Evolutionary conservation across 2,797 vertebrate genomes (phyloP).

Genomic region (Cottoperca gobio): DNA sequence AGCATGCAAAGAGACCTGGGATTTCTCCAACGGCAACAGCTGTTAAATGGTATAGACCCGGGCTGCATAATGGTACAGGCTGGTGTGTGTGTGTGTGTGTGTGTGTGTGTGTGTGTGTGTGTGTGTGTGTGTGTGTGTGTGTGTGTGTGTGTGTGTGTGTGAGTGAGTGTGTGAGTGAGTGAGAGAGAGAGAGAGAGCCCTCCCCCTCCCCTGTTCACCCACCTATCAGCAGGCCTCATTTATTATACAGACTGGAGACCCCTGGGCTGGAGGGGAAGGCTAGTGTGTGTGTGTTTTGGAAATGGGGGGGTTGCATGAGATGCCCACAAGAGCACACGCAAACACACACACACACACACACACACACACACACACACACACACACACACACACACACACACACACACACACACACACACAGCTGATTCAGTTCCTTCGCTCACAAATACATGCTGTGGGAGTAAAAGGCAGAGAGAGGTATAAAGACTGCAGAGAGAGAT

Average conservation of each 20-base stretch:
- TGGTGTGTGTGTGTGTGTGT: background rate
- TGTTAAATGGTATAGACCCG: slow-evolving; percentile 72
- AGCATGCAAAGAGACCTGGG: slow-evolving; percentile 72
- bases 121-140: slow-evolving; percentile 31
- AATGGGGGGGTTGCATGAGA: background rate
- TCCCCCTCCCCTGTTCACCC: slow-evolving; percentile 57
- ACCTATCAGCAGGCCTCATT: slow-evolving; percentile 80
- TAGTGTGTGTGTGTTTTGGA: slow-evolving; percentile 42
- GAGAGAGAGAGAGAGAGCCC: slow-evolving; percentile 10
- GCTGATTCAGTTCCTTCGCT: slow-evolving; percentile 59
- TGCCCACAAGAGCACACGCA: background rate
- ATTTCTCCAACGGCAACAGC: slow-evolving; percentile 72
- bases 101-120: slow-evolving; percentile 3
- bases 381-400: slow-evolving; percentile 34
- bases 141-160: slow-evolving; percentile 36
- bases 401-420: slow-evolving; percentile 39
- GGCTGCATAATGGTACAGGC: slow-evolving; percentile 65
- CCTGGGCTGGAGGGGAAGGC: slow-evolving; percentile 59
- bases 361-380: slow-evolving; percentile 40
- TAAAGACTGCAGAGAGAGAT: slow-evolving; percentile 2
- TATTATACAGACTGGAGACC: slow-evolving; percentile 84
- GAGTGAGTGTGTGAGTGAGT: slow-evolving; percentile 15
- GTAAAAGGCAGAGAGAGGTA: slow-evolving; percentile 31
- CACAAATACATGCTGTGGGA: slow-evolving; percentile 29
- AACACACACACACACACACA: slow-evolving; percentile 8